Evolutionary conservation across 1,140 invertebrate species (phyloP).

Genomic region (Sinella curviseta): DNA sequence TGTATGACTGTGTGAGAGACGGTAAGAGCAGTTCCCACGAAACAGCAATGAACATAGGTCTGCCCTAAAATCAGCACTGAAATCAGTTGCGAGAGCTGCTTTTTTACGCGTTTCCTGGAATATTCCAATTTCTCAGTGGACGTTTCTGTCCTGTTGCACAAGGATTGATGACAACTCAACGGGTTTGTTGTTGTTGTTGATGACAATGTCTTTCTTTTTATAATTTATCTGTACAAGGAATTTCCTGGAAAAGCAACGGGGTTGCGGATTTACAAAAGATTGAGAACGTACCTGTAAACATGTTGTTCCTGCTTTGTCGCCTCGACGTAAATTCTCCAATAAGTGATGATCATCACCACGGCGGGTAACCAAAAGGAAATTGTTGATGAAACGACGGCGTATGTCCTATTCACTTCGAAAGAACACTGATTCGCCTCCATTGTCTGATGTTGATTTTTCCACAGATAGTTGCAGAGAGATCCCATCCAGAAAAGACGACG

Average conservation of each 20-base stretch:
- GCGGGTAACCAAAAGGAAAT: conserved; percentile 95
- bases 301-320: conserved; percentile 87
- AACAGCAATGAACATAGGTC: too few species aligned
- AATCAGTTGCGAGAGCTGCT: too few species aligned
- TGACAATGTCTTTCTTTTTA: too few species aligned
- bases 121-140: too few species aligned
- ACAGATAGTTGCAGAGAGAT: neutral
- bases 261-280: too few species aligned
- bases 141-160: too few species aligned
- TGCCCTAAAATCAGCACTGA: too few species aligned
- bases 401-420: conserved; percentile 85
- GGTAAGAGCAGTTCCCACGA: too few species aligned
- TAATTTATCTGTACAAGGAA: neutral
- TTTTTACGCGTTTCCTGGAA: too few species aligned
- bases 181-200: too few species aligned
- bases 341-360: conserved; percentile 91
- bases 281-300: conserved; percentile 66
- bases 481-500: neutral
- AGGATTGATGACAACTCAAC: neutral
- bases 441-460: conserved; percentile 54
- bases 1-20: too few species aligned
- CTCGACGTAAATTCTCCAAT: conserved; percentile 87
- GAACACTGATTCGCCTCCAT: conserved; percentile 72
- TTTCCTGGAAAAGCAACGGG: too few species aligned
- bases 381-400: conserved; percentile 85